These are phyloP conservation scores for Zosterops hypoxanthus DNA, from an alignment of 2,113 vertebrate genomes.

Conservation along the genomic window DNA sequence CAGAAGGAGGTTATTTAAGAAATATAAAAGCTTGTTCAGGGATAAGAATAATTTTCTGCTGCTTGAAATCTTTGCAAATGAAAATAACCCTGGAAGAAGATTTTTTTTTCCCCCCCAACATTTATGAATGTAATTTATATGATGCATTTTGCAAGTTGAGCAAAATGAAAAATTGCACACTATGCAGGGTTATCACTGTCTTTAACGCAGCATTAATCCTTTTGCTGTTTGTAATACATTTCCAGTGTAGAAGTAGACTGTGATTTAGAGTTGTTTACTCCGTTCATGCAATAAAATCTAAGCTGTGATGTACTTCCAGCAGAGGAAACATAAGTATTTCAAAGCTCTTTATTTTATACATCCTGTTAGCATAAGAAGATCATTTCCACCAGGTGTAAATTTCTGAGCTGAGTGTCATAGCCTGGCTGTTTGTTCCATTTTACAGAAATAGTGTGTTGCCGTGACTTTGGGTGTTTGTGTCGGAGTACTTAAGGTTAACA, in stretches of 20 bases:
- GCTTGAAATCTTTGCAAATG: neutral
- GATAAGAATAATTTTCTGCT: neutral
- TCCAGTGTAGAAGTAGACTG: neutral
- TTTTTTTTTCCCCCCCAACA: neutral
- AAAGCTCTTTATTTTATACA: neutral
- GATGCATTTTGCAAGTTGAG: neutral
- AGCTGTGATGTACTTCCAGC: neutral
- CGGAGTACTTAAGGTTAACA: fast-evolving
- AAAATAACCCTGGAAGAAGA: neutral
- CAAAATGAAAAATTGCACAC: neutral
- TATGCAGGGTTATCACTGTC: neutral
- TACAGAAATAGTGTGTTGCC: neutral
- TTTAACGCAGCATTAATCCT: neutral
- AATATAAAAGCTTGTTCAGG: neutral
- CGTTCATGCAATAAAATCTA: neutral
- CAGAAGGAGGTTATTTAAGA: neutral
- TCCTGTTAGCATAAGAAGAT: neutral
- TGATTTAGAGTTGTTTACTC: neutral
- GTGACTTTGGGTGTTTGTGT: neutral
- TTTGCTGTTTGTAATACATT: neutral
- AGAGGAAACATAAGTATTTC: neutral
- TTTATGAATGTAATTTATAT: neutral
- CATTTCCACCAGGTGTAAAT: neutral
- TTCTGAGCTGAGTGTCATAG: neutral
- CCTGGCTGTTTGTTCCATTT: neutral